Evolutionary conservation across 1,140 invertebrate genomes (phyloP).

Genomic region (Trichonephila inaurata): DNA sequence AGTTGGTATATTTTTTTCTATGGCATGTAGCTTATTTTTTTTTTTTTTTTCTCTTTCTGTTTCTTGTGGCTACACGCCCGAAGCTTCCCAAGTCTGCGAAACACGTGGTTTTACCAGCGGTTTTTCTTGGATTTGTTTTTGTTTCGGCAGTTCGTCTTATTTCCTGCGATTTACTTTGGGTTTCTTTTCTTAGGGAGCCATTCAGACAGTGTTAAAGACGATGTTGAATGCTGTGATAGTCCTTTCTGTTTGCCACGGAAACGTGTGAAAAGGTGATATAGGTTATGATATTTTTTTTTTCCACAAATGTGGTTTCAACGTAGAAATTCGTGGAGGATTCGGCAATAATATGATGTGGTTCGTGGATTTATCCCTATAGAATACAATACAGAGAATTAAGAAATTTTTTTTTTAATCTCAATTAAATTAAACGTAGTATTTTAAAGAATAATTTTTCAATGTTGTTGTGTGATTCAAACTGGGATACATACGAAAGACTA

Average conservation of each 20-base stretch:
- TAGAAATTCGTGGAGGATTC: background rate
- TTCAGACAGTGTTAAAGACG: slow-evolving; percentile 31
- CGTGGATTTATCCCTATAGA: background rate
- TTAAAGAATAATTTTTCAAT: too few species aligned
- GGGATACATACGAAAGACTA: too few species aligned
- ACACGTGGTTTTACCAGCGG: slow-evolving; percentile 65
- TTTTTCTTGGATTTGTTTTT: slow-evolving; percentile 69
- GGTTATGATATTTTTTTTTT: background rate
- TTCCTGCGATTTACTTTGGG: slow-evolving; percentile 52
- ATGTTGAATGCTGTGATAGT: background rate
- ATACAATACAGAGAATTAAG: too few species aligned
- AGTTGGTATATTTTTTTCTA: slow-evolving; percentile 40
- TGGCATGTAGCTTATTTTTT: slow-evolving; percentile 41
- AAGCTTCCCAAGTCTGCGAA: slow-evolving; percentile 12
- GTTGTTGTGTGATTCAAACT: too few species aligned
- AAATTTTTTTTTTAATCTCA: too few species aligned
- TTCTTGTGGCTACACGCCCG: slow-evolving; percentile 46
- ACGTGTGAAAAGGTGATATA: background rate
- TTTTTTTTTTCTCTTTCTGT: background rate
- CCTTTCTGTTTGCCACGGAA: background rate
- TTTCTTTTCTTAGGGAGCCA: background rate
- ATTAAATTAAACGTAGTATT: too few species aligned
- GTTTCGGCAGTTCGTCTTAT: slow-evolving; percentile 39
- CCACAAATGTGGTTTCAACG: background rate
- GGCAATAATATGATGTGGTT: background rate